Evolutionary conservation across 2,888 invertebrate genomes (phyloP).

Genomic region (Zelleria hepariella): DNA sequence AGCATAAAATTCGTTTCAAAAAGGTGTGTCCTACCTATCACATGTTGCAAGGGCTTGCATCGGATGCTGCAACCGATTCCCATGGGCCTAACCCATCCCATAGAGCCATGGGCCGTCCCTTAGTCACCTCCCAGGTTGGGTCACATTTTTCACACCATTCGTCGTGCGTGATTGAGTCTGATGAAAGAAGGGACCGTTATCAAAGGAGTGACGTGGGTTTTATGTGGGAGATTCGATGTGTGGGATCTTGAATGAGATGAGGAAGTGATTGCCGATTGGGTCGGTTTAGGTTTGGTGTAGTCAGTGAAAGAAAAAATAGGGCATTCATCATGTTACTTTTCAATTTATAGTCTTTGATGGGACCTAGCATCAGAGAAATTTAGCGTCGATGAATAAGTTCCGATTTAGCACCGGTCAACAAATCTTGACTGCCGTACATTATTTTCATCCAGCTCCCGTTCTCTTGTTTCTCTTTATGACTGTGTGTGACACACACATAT

Average conservation of each 20-base stretch:
- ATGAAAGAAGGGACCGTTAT: slow-evolving; percentile 37
- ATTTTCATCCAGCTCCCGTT: too few species aligned
- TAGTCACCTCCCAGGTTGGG: slow-evolving; percentile 7
- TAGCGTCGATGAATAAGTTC: too few species aligned
- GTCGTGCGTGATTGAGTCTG: slow-evolving; percentile 39
- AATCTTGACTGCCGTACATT: too few species aligned
- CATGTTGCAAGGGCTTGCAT: slow-evolving; percentile 17
- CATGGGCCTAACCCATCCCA: slow-evolving; percentile 54
- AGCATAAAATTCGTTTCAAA: background rate
- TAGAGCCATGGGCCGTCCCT: slow-evolving; percentile 7
- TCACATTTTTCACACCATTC: slow-evolving; percentile 56
- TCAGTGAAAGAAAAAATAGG: too few species aligned
- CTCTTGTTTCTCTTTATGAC: too few species aligned
- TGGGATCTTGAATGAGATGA: background rate
- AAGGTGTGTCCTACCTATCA: slow-evolving; percentile 6
- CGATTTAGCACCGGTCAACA: too few species aligned
- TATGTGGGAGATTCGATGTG: background rate
- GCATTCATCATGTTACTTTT: too few species aligned
- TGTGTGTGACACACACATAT: too few species aligned
- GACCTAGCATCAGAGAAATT: too few species aligned
- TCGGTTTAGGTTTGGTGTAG: too few species aligned
- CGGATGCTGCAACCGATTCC: slow-evolving; percentile 29
- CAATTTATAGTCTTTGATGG: too few species aligned
- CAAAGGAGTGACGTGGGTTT: slow-evolving; percentile 17
- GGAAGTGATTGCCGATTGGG: background rate